Base-by-base conservation (phyloP, 2,888 invertebrate genomes). In the Oscheius sp. region DNA sequence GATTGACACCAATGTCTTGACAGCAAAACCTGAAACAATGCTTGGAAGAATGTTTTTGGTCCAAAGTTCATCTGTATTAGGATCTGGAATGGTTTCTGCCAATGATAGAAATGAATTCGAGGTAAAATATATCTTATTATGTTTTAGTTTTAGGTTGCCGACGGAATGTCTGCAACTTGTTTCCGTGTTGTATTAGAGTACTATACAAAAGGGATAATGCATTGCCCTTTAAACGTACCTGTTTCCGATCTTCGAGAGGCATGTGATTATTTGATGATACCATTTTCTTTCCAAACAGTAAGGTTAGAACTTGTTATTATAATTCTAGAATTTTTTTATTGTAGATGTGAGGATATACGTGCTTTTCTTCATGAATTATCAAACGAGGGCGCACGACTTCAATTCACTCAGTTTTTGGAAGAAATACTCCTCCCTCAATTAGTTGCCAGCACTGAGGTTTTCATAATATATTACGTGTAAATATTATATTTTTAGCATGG, bases 101-200 rank as follows among this genome's bases (percentile, higher is more conserved):
- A 99, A 98, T 86, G 95, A 95, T 78, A 89, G 94, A 2, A 96
- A 97, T 0, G 98, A 98, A 87, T 97, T 93, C 87, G 95, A 96
- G 85, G 94, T 95, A 49, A 4, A 12, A 6, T 45, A 5, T 49
- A 12, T 49, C 24, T 41, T 41, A 17, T 14, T 17, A 20, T 56
- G 33, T 56, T 20, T 17, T 3, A 9, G 2, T 24, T 67, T 17
- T 45, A 74, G 68, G 78, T 80, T 28, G 96, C 95, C 0, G 96
- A 97, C 77, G 97, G 97, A 0, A 93, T 98, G 80, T 93, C 95
- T 0, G 94, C 97, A 0, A 92, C 92, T 28, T 93, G 96, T 26
- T 98, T 98, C 87, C 90, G 95, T 49, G 93, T 95, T 0, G 94
- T 98, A 82, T 89, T 98, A 85, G 89, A 80, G 33, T 80, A 75